Conservation (phyloP, 2,113 vertebrate species). For the Crocuta crocuta region DNA sequence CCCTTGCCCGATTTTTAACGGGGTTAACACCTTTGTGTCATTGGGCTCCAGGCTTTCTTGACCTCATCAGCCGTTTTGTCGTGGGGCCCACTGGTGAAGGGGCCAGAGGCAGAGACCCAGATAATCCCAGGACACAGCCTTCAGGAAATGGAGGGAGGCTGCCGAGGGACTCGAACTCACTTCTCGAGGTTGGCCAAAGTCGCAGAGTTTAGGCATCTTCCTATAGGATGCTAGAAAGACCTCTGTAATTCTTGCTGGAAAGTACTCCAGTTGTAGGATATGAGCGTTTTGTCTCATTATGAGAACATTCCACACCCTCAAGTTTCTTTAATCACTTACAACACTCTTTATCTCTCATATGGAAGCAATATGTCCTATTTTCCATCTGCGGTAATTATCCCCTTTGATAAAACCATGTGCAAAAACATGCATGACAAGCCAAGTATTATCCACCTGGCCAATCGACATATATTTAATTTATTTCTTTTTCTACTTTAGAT, state of each 20-base stretch:
- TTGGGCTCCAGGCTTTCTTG: neutral
- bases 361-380: conserved; percentile 66
- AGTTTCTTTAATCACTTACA: conserved; percentile 60
- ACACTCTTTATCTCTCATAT: conserved; percentile 68
- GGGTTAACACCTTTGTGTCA: neutral
- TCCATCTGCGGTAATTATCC: conserved; percentile 55
- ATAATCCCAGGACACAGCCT: neutral
- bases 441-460: conserved; percentile 64
- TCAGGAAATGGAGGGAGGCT: neutral
- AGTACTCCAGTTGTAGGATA: neutral
- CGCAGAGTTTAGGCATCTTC: neutral
- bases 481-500: neutral
- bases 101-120: neutral
- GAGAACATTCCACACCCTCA: conserved; percentile 40
- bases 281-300: neutral
- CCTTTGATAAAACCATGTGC: conserved; percentile 71
- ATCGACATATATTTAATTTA: neutral
- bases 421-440: conserved; percentile 2
- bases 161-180: no score
- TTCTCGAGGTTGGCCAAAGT: neutral
- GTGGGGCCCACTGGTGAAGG: neutral
- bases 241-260: neutral
- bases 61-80: neutral
- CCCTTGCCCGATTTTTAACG: neutral
- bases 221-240: neutral